Base-by-base conservation (phyloP, 2,797 vertebrate species). In the Halcyon chelicuti region DNA sequence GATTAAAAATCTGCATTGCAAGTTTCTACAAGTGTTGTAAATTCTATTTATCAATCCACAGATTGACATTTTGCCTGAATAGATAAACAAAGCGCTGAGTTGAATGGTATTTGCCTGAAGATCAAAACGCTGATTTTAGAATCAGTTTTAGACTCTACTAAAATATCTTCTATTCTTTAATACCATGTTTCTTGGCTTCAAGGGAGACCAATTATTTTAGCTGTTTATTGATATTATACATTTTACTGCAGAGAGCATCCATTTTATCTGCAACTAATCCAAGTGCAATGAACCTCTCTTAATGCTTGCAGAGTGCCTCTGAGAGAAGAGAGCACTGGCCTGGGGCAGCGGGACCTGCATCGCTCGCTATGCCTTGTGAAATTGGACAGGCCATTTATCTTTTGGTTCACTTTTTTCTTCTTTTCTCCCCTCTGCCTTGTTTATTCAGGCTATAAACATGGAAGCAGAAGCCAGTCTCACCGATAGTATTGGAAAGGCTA, bases 61-160 rank as follows among this genome's bases (percentile, higher is more conserved):
- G 47, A 79, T 40, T 89, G 83, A 84, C 82, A 92, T 90, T 94
- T 90, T 93, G 79, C 49, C 57, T 93, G 86, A 83, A 90, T 14
- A 85, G 74, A 94, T 55, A 94, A 82, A 90, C 39, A 75, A 90
- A 84, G 73, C 3, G 1, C 62, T 17, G 33, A 92, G 46, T 37
- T 87, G 83, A 95, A 90, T 35, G 33, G 52, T 62, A 94, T 94
- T 84, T 94, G 72, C 88, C 74, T 85, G 65, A 20, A 90, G 78
- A 96, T 83, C 58, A 92, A 88, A 96, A 92, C 7, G 4, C 22
- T 65, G 31, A 79, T 86, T 91, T 91, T 9, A 79, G n/a, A 93
- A 92, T 52, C 60, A 73, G 37, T 76, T 95, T 86, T 92, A 93
- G 40, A 46, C 22, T 47, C 60, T 29, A 96, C 29, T 88, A 75